Evolutionary conservation across 1,140 invertebrate genomes (phyloP), one percentile per base, ranked within the genome.

Genomic region (Drosophila sturtevanti): DNA sequence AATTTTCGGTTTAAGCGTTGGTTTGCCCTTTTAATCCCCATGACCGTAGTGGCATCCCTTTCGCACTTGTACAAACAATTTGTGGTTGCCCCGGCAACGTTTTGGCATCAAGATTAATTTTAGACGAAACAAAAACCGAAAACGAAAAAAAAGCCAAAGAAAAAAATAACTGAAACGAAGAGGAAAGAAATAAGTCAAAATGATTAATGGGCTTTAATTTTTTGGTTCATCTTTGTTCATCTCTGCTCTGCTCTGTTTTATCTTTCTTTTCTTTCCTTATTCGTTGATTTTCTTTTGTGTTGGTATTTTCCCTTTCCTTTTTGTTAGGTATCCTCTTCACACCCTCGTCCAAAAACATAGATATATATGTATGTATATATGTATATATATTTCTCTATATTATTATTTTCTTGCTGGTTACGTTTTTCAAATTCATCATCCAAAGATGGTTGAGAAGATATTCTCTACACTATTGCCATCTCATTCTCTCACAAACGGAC

Each of bases 131-230:
- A 44, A 61, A 44, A 61, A 24, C 22, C 34, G n/a, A 24, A 56
- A 9, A 16, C 16, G 6, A 9, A 7, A 14, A n/a, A 31, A 31
- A 24, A 7, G n/a, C 6, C 14, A 34, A 31, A 56, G 1, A 12
- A 10, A 58, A 21, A 18, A 58, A 56, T 5, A 55, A 14, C 24
- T 11, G 22, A 56, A 27, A 56, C 65, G 74, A 90, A 82, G 84
- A 87, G 87, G 75, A 90, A 90, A 82, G 79, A 85, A 90, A 89
- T 89, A 89, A 89, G 89, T 90, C 89, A 90, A 90, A 78, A 90
- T 90, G 89, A 90, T 90, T 90, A 90, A 90, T 90, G 89, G 89
- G 59, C 73, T 64, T 89, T 89, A 89, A 84, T 89, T 89, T 31
- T 89, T 89, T 89, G 82, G 41, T 48, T 48, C 41, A 48, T 89